Evolutionary conservation across 2,113 vertebrate species (phyloP), one percentile per base, ranked within the genome.

Genomic region (Hippoglossus stenolepis): DNA sequence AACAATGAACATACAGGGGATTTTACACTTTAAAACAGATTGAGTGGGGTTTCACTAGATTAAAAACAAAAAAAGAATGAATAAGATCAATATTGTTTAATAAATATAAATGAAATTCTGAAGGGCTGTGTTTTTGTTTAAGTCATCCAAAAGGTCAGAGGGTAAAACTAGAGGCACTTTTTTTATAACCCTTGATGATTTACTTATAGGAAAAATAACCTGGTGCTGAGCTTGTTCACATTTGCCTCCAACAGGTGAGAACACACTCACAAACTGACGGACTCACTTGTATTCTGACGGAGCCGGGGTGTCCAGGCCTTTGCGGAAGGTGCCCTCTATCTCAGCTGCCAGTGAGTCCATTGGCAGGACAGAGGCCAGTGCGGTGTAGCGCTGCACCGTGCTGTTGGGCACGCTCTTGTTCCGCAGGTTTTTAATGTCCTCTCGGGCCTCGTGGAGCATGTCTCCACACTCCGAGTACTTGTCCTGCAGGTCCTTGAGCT

Each of bases 331-430:
- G 11, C 93, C 95, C 75, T 97, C 97, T 61, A 97, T 97, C 92
- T 98, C 97, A 1, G 96, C 95, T 0, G 95, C 96, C 82, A 97
- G 91, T 0, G 95, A 96, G 91, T 96, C 96, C 96, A 97, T 90
- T 58, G 97, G 96, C 58, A 96, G 88, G 0, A 95, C 91, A 0
- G 94, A 90, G 23, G 94, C 91, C 45, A 95, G 67, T 0, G 94
- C 83, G 2, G 94, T 92, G 87, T 95, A 97, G 51, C 93, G 94
- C 89, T 95, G 93, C 82, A 96, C 92, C 0, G 94, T 96, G 87
- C 96, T 95, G 84, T 94, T 93, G 38, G 96, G 95, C 0, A 94
- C 82, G 62, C 86, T 95, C 73, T 94, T 95, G 85, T 95, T 96
- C 9, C 93, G 87, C 75, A 95, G 91, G 87, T 90, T 94, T 93